Evolutionary conservation across 2,113 vertebrate species (phyloP).

Genomic region (Silurus meridionalis): DNA sequence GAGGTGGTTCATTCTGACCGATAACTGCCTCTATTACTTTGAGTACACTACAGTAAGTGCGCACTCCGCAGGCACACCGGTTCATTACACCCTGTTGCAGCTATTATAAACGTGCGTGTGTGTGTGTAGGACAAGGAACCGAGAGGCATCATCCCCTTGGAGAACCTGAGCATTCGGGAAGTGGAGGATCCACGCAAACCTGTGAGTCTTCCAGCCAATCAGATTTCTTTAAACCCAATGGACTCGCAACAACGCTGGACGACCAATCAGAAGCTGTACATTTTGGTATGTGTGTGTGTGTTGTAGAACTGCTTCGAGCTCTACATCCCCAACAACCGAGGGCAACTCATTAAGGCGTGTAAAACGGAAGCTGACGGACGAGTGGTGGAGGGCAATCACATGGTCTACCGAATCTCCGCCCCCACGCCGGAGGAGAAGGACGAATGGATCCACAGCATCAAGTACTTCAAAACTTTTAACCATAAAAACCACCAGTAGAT

Average conservation of each 20-base stretch:
- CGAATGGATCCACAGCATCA: slow-evolving; percentile 93
- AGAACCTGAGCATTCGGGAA: slow-evolving; percentile 91
- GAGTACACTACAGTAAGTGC: slow-evolving; percentile 79
- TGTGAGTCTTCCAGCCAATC: slow-evolving; percentile 50
- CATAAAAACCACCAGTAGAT: not conserved
- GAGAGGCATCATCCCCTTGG: slow-evolving; percentile 83
- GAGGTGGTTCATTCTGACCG: slow-evolving; percentile 79
- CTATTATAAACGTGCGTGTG: slow-evolving; percentile 34
- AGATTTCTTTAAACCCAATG: not conserved
- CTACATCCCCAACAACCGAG: slow-evolving; percentile 91
- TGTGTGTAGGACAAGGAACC: slow-evolving; percentile 75
- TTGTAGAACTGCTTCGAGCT: slow-evolving; percentile 89
- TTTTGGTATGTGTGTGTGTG: too few species aligned
- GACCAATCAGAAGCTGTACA: not conserved
- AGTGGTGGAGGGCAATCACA: slow-evolving; percentile 91
- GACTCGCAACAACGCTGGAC: too few species aligned
- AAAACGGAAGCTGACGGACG: slow-evolving; percentile 90
- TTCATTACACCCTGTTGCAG: too few species aligned
- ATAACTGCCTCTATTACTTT: slow-evolving; percentile 82
- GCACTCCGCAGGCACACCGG: not conserved
- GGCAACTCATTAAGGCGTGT: slow-evolving; percentile 91
- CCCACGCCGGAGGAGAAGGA: slow-evolving; percentile 93
- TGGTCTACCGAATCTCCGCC: slow-evolving; percentile 90
- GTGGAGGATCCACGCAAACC: slow-evolving; percentile 85
- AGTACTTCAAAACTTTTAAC: slow-evolving; percentile 65